Base-by-base conservation (phyloP, 2,888 invertebrate genomes). In the Trichogramma evanescens region DNA sequence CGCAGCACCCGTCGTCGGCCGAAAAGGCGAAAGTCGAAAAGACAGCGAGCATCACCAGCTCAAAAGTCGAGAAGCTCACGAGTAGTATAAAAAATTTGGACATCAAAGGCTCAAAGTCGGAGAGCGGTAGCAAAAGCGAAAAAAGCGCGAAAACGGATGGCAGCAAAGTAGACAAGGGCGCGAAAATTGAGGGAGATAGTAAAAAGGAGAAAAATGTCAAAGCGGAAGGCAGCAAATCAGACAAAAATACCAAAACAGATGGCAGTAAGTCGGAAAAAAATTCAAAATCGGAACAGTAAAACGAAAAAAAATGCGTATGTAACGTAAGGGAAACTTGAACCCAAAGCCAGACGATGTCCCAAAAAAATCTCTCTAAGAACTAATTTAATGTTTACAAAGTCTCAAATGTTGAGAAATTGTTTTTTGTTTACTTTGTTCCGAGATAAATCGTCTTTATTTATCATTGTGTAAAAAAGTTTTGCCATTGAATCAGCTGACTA, bases 241-340 rank as follows among this genome's bases (percentile, higher is more conserved):
- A 60, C 4, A 58, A 60, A 53, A 55, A 10, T 56, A 4, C 50
- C 3, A 60, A 57, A 58, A 8, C 46, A 7, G 62, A 62, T 9
- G 13, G 50, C 50, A 9, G 4, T 13, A 5, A 13, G 6, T 10
- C 50, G 10, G 13, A 50, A 50, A 5, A 5, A 13, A 50, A 10
- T 13, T 5, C 44, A n/a, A 44, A 44, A 44, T 9, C 26, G 3
- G 26, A 26, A 2, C 26, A 26, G 26, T 26, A 26, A 26, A 2
- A 26, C 26, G 26, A 26, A 26, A 26, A 26, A 26, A 26, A 26
- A 26, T 26, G 3, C 26, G 26, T 26, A 26, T 26, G 26, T 26
- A 26, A 26, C 26, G 26, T 26, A 26, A 26, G 26, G 26, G 26
- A 26, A 26, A 26, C 26, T 26, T 2, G 26, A 26, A 26, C 26